Evolutionary conservation across 2,888 invertebrate species (phyloP), one percentile per base, ranked within the genome.

Genomic region (Xestobium rufovillosum): DNA sequence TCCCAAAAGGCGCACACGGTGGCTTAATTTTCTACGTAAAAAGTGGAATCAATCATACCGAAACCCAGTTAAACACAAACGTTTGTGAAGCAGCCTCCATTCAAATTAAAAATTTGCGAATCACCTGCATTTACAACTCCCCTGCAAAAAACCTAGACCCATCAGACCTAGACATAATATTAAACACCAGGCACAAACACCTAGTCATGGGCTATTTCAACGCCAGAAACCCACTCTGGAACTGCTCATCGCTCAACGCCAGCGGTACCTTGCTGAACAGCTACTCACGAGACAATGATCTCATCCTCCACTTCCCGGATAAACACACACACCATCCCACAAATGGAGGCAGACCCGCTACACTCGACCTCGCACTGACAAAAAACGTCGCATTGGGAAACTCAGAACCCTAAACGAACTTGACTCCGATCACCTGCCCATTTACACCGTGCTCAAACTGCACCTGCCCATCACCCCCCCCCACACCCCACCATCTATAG

Each of bases 401-500:
- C 35, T 14, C 3, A 15, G 4, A 30, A 29, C 29, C 4, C 8
- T 9, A 15, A 15, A 31, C 1, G 32, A 25, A 15, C 32, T 37
- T 1, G 9, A 19, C 1, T 32, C 37, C 1, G 31, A 37, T 10
- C 37, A 26, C 14, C 23, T 32, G n/a, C 26, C 19, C 9, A 15
- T 33, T 9, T 3, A 27, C 2, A 27, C 14, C 0, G 9, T 3
- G 26, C 3, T 16, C 4, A 38, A 33, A 2, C 26, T 19, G 9
- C 25, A 32, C 12, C 1, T 2, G 9, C 32, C 4, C 16, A 19
- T 27, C n/a, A 6, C 17, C 2, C 3, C 14, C 2, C 14, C 14
- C 9, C 33, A 27, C 8, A 26, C n/a, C 12, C 16, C 33, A 1
- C 26, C n/a, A 26, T 32, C 33, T 38, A 27, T 8, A 33, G 33